Percentiles rank a stretch among this genome's conserved stretches.
phyloP scores from a whole-genome alignment of 2,888 invertebrate genomes.

The Alloscopus bannaensis region DNA sequence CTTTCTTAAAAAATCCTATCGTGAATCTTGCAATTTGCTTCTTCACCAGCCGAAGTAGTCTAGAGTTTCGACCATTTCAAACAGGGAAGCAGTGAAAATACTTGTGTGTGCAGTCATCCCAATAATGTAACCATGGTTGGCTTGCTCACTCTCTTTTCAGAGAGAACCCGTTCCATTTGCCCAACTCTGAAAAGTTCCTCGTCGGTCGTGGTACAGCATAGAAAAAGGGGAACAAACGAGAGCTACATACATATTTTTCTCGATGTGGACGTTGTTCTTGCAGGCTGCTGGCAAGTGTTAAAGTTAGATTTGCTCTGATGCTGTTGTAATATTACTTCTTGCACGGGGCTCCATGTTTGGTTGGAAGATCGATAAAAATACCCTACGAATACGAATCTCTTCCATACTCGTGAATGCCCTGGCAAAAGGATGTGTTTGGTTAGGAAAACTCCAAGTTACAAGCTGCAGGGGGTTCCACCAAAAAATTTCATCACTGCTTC shows the following conservation, averaged over 20 bases:
- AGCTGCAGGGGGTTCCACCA: slow-evolving; percentile 17
- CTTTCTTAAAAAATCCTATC: too few species aligned
- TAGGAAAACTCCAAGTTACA: background rate
- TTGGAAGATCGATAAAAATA: slow-evolving; percentile 62
- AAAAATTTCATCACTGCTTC: background rate
- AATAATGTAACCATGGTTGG: slow-evolving; percentile 37
- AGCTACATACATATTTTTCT: too few species aligned
- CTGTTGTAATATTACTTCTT: slow-evolving; percentile 15
- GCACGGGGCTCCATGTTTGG: slow-evolving; percentile 34
- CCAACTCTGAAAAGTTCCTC: background rate
- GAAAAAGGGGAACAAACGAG: too few species aligned
- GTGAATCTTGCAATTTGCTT: too few species aligned
- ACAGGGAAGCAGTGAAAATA: too few species aligned
- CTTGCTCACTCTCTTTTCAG: background rate
- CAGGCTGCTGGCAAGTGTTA: background rate
- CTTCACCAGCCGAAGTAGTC: too few species aligned
- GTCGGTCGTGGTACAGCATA: background rate
- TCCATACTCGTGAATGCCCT: too few species aligned
- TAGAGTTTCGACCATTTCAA: too few species aligned
- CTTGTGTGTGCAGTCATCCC: slow-evolving; percentile 48
- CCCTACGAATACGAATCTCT: slow-evolving; percentile 42
- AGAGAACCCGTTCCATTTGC: background rate
- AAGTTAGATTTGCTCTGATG: slow-evolving; percentile 9
- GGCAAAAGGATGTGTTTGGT: too few species aligned
- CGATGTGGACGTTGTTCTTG: too few species aligned